Evolutionary conservation across 2,797 vertebrate genomes (phyloP), one percentile per base, ranked within the genome.

Genomic region (Leucoraja ocellata): DNA sequence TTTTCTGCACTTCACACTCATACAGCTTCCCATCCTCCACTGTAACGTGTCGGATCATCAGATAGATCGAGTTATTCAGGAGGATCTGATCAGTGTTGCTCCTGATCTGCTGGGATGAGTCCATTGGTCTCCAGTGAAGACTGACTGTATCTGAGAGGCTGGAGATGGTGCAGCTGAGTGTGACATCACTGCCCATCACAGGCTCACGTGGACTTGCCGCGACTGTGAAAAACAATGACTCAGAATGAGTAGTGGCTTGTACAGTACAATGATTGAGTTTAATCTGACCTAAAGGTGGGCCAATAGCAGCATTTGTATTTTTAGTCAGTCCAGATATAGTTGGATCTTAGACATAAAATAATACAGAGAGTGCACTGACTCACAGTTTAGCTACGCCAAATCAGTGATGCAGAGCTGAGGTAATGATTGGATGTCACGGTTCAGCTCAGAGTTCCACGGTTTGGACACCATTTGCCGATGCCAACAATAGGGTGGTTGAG

Each of bases 101-200:
- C 13, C 14, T 88, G 74, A 11, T 32, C 74, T 32, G 74, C 74
- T 77, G 74, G 8, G 74, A 77, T 77, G 74, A 77, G 74, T 28
- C 74, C 28, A 28, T 1, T 77, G 28, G 28, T 77, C 11, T 77
- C 28, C 74, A 77, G 74, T 77, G 74, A 28, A 77, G 74, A 32
- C 74, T 32, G 74, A 77, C 74, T 28, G 74, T 77, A 77, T 77
- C 74, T 77, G 74, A 28, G 74, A 77, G 74, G n/a, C 74, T 77
- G 74, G 74, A 77, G 28, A 77, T n/a, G 74, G 74, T 77, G n/a
- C 84, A 88, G 84, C 58, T 88, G 58, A 88, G 84, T 4, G 61
- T 88, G 54, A 88, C 13, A 11, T 88, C 84, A 88, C 16, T 68
- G 84, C 10, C 61, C 63, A 14, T 1, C 28, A 14, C 4, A 65